Evolutionary conservation across 2,888 invertebrate species (phyloP), one percentile per base, ranked within the genome.

Genomic region (Minunthozetes semirufus): DNA sequence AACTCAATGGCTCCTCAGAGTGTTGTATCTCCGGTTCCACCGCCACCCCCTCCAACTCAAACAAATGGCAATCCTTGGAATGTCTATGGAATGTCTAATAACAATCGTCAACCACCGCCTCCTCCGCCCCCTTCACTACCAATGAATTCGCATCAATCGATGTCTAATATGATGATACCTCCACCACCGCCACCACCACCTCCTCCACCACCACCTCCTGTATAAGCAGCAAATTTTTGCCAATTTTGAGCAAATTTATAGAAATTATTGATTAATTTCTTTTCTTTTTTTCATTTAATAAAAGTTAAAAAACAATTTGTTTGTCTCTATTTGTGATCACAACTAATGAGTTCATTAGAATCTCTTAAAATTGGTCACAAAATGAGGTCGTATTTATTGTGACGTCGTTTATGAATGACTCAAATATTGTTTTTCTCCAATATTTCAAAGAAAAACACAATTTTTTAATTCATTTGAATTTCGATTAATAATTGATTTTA

Each of bases 81-180:
- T 48, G 48, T 48, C 2, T 70, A 70, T 66, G 42, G 42, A 33
- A 63, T 63, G 61, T 63, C 61, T 4, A 25, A 15, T 9, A 33
- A 25, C 33, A 17, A 1, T 63, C 72, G 53, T 68, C 72, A 72
- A 3, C 82, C 82, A 72, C 82, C 82, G n/a, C 81, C 81, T 5
- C 82, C 82, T 63, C 81, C 82, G 17, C 82, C 82, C 72, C 82
- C 82, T 19, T 81, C 81, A 5, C 81, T 82, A 63, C 76, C 76
- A 3, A 46, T 66, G 38, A 71, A 53, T 72, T 74, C 5, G 56
- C 76, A 42, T 46, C 77, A 70, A 72, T 74, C 75, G 4, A 19
- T 72, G 71, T 75, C 76, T 6, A 78, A 76, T 50, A 76, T 78
- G 73, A 72, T 77, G 68, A 75, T 76, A 11, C 77, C 78, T 25